A percentile compares a stretch with the other conserved stretches of the same genome.
phyloP scores from a whole-genome alignment of 2,113 vertebrate genomes.

The Gallinago paraguaiae region DNA sequence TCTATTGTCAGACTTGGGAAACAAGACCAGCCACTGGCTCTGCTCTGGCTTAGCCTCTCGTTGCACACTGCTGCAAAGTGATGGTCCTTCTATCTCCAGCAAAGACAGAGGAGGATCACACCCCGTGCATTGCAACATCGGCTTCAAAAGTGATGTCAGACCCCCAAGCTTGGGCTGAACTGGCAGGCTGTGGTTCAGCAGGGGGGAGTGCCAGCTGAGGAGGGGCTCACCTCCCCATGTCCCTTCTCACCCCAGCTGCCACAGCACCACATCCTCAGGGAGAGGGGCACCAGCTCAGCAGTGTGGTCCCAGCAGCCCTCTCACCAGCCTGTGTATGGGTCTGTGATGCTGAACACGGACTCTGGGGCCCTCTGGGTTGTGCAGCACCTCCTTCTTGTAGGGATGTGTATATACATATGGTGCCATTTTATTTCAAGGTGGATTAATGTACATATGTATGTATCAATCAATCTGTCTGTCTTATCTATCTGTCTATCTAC shows the following conservation, averaged over 20 bases:
- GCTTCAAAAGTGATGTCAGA: neutral
- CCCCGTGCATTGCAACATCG: neutral
- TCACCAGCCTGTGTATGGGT: accelerated
- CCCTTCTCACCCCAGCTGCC: neutral
- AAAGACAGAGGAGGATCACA: neutral
- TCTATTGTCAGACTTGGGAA: neutral
- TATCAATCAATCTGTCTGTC: accelerated
- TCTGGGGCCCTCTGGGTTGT: accelerated
- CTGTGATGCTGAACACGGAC: neutral
- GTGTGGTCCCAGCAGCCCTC: accelerated
- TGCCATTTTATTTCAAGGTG: neutral
- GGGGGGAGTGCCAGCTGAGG: neutral
- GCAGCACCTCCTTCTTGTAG: neutral
- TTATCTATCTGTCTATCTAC: neutral
- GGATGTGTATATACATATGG: neutral
- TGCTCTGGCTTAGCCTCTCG: neutral
- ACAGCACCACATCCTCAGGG: neutral
- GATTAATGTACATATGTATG: neutral
- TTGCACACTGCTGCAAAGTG: accelerated
- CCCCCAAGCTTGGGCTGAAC: neutral
- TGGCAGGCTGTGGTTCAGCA: neutral
- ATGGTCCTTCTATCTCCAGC: neutral
- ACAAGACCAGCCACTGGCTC: neutral
- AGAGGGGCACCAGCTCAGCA: accelerated
- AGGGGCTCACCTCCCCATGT: accelerated